Base-by-base conservation (phyloP, 2,797 vertebrate species). In the Propithecus deckenii region DNA sequence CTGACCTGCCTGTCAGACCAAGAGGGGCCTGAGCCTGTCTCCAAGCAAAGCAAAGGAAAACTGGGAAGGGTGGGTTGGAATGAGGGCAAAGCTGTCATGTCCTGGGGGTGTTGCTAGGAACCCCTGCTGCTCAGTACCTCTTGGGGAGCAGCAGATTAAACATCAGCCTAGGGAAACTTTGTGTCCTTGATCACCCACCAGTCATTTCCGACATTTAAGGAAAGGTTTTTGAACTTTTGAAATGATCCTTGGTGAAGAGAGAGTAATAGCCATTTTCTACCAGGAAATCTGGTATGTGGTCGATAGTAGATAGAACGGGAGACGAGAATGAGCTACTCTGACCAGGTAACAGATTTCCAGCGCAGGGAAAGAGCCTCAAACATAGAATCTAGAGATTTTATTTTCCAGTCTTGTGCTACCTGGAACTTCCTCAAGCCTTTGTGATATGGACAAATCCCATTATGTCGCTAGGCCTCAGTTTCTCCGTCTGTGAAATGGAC, bases 41-140 rank as follows among this genome's bases (percentile, higher is more conserved):
- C 18, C 15, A 17, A 17, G 20, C 8, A 59, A 5, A 72, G 22
- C 46, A 38, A 67, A 30, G 15, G 57, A 30, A 79, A 67, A 57
- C 12, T 0, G 32, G 28, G 1, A 20, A 59, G 41, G 0, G 6
- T 35, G 6, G 23, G 30, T 2, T 67, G 48, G 7, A 46, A 50
- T 59, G n/a, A 35, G 38, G 41, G 38, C 23, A 23, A 81, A 14
- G 32, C 22, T 5, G 32, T 50, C 3, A 1, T 32, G n/a, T n/a
- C 25, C 23, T 52, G 48, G 15, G 20, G 15, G 12, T 65, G 17
- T 10, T n/a, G 28, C 23, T 32, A 10, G 65, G 61, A 43, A 92
- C 2, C 52, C 4, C 35, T 10, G 32, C 4, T 3, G 1, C 38
- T 32, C 32, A 30, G 4, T 3, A 3, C 18, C 41, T 72, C 59